Conservation (phyloP, 2,113 vertebrate genomes). For the Coturnix japonica region DNA sequence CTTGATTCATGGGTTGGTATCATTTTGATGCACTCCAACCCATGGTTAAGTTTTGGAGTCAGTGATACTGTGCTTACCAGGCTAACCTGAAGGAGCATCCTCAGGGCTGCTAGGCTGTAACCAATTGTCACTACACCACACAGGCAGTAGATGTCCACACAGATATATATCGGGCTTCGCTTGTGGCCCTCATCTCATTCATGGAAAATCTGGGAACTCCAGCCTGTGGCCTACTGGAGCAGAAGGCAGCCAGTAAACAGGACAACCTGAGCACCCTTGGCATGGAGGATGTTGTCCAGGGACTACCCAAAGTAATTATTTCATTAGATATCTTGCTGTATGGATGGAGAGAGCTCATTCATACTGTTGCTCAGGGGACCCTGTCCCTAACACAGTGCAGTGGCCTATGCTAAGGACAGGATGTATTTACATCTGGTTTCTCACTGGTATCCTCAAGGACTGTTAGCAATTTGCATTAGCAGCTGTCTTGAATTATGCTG, state of each 20-base stretch:
- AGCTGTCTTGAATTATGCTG: constrained; percentile 33
- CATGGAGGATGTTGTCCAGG: neutral
- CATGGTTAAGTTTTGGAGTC: neutral
- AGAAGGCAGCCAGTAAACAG: neutral
- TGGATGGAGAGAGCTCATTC: neutral
- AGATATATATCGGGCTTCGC: neutral
- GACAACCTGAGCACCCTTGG: neutral
- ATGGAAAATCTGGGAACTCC: neutral
- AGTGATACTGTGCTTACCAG: neutral
- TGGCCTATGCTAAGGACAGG: neutral
- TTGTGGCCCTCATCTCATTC: neutral
- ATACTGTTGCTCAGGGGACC: neutral
- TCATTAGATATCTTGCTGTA: neutral
- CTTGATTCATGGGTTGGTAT: neutral
- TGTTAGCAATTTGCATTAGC: constrained; percentile 4
- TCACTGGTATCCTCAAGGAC: neutral
- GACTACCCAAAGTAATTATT: neutral
- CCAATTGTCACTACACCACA: neutral
- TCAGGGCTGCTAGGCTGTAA: neutral
- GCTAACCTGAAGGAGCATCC: neutral
- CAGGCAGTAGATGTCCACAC: neutral
- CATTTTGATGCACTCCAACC: neutral
- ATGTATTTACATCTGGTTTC: constrained; percentile 41
- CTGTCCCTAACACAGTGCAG: neutral
- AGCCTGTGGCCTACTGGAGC: neutral